Evolutionary conservation across 2,888 invertebrate genomes (phyloP), one percentile per base, ranked within the genome.

Genomic region (Micoletzkya japonica): DNA sequence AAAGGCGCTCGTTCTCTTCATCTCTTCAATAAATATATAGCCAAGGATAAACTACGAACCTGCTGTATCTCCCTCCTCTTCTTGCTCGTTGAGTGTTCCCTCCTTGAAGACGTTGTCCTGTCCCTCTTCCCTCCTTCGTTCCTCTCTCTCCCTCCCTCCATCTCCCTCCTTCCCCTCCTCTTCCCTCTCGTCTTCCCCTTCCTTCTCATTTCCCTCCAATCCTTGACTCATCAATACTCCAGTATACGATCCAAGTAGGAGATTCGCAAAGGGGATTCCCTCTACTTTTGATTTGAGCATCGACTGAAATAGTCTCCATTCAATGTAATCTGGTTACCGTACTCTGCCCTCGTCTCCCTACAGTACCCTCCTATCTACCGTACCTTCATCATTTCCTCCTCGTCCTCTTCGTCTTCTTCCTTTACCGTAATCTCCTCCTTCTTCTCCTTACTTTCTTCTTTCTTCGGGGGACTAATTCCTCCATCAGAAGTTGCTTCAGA

Each of bases 211-310:
- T n/a, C n/a, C n/a, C 17, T n/a, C 6, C 26, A 57, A 4, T 7
- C 32, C 6, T 3, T 28, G 28, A 2, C 34, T 36, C 24, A 67
- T 32, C 30, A 57, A 44, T 32, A 57, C 34, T 4, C 74, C 74
- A 6, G 74, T 73, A 49, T 74, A 73, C 0, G 74, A 74, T 6
- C 71, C 26, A 14, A 69, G 61, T 20, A 74, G 58, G 1, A 74
- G 63, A 36, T 73, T 71, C 0, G 70, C 73, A 56, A 74, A 74
- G 0, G 74, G 74, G 56, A 74, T 73, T 30, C 71, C 69, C 58
- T 67, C 50, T 37, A 50, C 30, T 54, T 36, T 30, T 3, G 64
- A 52, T 66, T 34, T 54, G 34, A 54, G 37, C 14, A 30, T 54
- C 26, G 37, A 66, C 64, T 66, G 63, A n/a, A 63, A 63, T 20